Evolutionary conservation across 1,140 invertebrate species (phyloP), one percentile per base, ranked within the genome.

Genomic region (Orchestia grillus): DNA sequence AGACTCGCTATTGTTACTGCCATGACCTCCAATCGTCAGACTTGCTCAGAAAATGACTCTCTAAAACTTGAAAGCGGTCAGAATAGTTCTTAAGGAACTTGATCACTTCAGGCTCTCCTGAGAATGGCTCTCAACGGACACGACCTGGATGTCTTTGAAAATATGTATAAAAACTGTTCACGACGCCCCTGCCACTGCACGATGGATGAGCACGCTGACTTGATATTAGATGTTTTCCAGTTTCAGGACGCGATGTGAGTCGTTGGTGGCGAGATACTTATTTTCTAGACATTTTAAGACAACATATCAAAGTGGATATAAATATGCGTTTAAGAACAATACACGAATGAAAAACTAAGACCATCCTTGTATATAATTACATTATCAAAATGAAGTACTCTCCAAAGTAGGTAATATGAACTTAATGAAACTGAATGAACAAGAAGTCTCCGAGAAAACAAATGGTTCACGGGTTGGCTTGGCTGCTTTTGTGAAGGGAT

Each of bases 11-110:
- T 94, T 47, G 92, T 94, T 94, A 47, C 44, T 47, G 92, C 92
- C 44, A 45, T 44, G 44, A 47, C 92, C 92, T 94, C 92, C 23
- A 94, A 94, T 94, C 92, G 92, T 94, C 28, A n/a, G 92, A 94
- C 43, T 28, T 11, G 44, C 92, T 94, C 44, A 45, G 92, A 94
- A 94, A 94, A 94, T 94, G 6, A 44, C 92, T 94, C 92, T 94
- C 92, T n/a, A 47, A 45, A 94, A n/a, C 92, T 40, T 47, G 0
- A 40, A 44, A 16, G 40, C 36, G 44, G 44, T 47, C 92, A 15
- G 90, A 92, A 40, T 45, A 44, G 41, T 90, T 90, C 88, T 4
- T 44, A 36, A 90, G 88, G 4, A 44, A 23, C 11, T 44, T 44
- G 88, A 90, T 90, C 88, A 42, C n/a, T 90, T 90, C 88, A 42